Conservation (phyloP, 2,113 vertebrate species). For the Pelecanoides urinatrix region DNA sequence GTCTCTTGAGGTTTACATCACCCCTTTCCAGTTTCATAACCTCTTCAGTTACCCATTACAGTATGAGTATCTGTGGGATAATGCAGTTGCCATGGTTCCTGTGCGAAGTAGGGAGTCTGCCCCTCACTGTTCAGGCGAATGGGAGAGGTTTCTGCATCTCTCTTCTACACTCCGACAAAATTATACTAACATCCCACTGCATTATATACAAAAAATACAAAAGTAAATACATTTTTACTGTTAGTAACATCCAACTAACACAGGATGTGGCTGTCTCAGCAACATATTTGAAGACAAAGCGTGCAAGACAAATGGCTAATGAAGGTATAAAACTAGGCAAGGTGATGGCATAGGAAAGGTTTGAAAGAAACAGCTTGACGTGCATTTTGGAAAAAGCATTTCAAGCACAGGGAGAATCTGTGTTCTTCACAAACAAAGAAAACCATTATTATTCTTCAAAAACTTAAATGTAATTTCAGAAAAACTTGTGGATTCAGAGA, state of each 20-base stretch:
- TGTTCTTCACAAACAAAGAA: neutral
- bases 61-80: neutral
- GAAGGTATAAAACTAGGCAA: neutral
- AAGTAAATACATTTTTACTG: neutral
- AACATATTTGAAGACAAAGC: neutral
- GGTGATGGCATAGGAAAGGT: neutral
- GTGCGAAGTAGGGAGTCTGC: neutral
- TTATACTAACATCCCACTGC: neutral
- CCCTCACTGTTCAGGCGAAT: neutral
- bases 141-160: neutral
- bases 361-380: neutral
- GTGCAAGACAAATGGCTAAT: fast-evolving
- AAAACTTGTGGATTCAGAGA: neutral
- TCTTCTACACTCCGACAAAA: neutral
- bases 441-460: neutral
- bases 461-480: neutral
- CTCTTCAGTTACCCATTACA: neutral
- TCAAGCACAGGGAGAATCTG: neutral
- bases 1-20: neutral
- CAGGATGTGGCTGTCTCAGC: neutral
- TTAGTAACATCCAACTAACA: neutral
- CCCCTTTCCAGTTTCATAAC: neutral
- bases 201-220: neutral
- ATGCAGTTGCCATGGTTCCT: neutral
- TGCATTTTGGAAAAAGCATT: neutral